A percentile compares a stretch with the other conserved stretches of the same genome.
These are phyloP conservation scores for Lochmaea crataegi DNA, from an alignment of 2,888 invertebrate species.

Conservation along the genomic window DNA sequence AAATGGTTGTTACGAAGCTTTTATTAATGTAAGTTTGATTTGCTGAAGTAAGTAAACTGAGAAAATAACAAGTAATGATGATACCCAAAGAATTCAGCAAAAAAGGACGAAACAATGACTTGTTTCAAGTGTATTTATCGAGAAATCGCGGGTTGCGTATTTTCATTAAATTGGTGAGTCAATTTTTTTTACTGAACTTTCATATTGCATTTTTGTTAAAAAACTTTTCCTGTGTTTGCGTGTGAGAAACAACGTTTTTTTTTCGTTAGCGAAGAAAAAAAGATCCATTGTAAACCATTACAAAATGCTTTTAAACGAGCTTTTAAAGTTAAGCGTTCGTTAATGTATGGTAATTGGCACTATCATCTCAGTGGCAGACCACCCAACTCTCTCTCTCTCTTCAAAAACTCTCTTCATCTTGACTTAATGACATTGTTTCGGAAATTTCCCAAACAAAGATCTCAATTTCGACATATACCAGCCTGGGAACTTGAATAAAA, in stretches of 20 bases:
- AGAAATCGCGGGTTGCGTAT: constrained; percentile 30
- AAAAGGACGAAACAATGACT: constrained; percentile 8
- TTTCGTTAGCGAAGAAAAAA: constrained; percentile 10
- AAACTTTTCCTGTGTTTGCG: no score
- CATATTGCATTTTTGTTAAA: no score
- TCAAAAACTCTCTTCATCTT: constrained; percentile 6
- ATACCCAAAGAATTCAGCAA: constrained; percentile 20
- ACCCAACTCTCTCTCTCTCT: constrained; percentile 20
- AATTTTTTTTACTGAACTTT: not conserved
- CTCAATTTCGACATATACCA: constrained; percentile 5
- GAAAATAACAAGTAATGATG: constrained; percentile 26
- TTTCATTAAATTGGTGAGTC: constrained; percentile 40
- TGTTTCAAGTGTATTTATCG: constrained; percentile 36
- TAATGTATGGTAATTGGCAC: constrained; percentile 33
- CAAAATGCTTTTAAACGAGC: constrained; percentile 18
- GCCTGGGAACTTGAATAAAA: constrained; percentile 6
- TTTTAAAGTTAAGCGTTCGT: constrained; percentile 16
- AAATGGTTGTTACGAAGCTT: not conserved
- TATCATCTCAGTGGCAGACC: constrained; percentile 30
- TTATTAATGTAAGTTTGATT: not conserved
- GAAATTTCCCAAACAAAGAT: constrained; percentile 4
- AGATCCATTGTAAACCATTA: constrained; percentile 16
- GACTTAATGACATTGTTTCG: constrained; percentile 12
- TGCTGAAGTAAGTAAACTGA: constrained; percentile 1
- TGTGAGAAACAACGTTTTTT: constrained; percentile 25